Conservation (phyloP, 2,888 invertebrate species). For the Achlya flavicornis region DNA sequence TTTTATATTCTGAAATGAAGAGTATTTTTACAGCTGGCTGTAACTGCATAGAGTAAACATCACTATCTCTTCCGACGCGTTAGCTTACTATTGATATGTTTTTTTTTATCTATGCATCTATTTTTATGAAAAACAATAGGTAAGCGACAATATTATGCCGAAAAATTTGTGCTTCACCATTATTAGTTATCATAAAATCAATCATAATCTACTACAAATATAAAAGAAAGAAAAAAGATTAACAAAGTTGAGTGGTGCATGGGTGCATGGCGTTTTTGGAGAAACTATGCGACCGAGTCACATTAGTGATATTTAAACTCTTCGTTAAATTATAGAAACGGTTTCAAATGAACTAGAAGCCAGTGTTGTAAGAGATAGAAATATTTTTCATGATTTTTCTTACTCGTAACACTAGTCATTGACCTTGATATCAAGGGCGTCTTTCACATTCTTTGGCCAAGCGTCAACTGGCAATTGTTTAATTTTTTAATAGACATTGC, state of each 20-base stretch:
- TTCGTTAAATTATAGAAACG: not conserved
- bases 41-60: conserved; percentile 44
- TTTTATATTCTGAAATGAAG: conserved; percentile 44
- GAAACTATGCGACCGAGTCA: not conserved
- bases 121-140: too few species aligned
- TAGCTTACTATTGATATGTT: conserved; percentile 29
- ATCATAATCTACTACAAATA: too few species aligned
- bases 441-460: conserved; percentile 11
- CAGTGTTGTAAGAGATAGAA: not conserved
- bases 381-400: not conserved
- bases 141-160: too few species aligned
- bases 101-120: conserved; percentile 25
- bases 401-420: conserved; percentile 2
- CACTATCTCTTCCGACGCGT: conserved; percentile 33
- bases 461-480: conserved; percentile 12
- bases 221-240: too few species aligned
- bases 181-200: too few species aligned
- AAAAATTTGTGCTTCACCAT: too few species aligned
- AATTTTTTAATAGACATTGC: not conserved
- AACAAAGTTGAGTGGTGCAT: not conserved
- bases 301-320: not conserved
- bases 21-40: conserved; percentile 53
- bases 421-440: conserved; percentile 12
- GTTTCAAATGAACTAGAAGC: not conserved
- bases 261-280: not conserved